Evolutionary conservation across 1,140 invertebrate genomes (phyloP).

Genomic region (Drosophila burlai): DNA sequence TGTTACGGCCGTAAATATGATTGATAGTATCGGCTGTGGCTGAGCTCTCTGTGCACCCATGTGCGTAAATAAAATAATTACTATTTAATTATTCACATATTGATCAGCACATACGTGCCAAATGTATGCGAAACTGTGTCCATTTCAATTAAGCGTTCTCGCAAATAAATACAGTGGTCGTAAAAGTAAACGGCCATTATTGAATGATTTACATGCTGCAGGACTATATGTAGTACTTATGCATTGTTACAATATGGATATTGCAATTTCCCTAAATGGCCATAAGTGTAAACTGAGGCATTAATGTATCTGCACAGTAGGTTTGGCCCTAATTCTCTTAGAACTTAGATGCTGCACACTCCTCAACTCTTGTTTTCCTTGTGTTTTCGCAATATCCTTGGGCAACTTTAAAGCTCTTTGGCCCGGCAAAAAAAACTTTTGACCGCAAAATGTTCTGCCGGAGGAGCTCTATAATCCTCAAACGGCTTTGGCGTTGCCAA

Average conservation of each 20-base stretch:
- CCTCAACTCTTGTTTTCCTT: slow-evolving; percentile 17
- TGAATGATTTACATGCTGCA: slow-evolving; percentile 9
- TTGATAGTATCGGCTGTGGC: slow-evolving; percentile 43
- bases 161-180: slow-evolving; percentile 18
- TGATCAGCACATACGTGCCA: slow-evolving; percentile 35
- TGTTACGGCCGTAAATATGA: slow-evolving; percentile 50
- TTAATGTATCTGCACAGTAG: not conserved
- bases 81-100: slow-evolving; percentile 56
- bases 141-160: slow-evolving; percentile 37
- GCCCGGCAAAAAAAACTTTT: slow-evolving; percentile 45
- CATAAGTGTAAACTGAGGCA: slow-evolving; percentile 4
- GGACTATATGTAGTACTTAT: not conserved
- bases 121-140: slow-evolving; percentile 14
- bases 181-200: slow-evolving; percentile 13
- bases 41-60: slow-evolving; percentile 21
- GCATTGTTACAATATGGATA: not conserved
- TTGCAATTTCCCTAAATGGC: not conserved
- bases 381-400: slow-evolving; percentile 37
- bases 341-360: slow-evolving; percentile 1
- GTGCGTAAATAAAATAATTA: slow-evolving; percentile 54
- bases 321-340: not conserved
- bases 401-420: slow-evolving; percentile 43
- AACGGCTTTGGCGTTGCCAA: slow-evolving; percentile 37
- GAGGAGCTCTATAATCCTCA: slow-evolving; percentile 40
- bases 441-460: slow-evolving; percentile 40